Base-by-base conservation (phyloP, 2,113 vertebrate species). In the Columbina picui region DNA sequence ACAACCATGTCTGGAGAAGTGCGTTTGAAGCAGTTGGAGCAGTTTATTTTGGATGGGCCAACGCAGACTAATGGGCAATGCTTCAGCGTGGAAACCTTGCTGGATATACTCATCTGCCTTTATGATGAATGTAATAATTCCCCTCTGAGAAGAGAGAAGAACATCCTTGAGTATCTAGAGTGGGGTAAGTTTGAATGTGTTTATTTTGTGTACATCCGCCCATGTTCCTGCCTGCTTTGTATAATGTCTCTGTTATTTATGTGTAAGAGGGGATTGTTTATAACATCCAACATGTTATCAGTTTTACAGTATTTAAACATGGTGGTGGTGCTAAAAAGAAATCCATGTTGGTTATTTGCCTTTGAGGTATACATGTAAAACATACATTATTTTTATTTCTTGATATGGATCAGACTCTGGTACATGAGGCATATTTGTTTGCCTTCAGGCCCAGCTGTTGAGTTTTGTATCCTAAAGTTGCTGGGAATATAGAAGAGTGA, bases 91-190 rank as follows among this genome's bases (percentile, higher is more conserved):
- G 99, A 99, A 94, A 99, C 99, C 11, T 98, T 99, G 96, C 98
- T 99, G 98, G 99, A 99, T 97, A 98, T 99, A 94, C 98, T 99
- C 95, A 98, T 99, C 80, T 99, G 99, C 86, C 99, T 99, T 73
- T 99, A 99, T 86, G 99, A 99, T 95, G 99, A 99, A 98, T 99
- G 99, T 98, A 99, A 98, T 98, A 99, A 98, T 97, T 99, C 99
- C 55, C 99, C 99, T 18, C 96, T 99, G 94, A 98, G 99, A 85
- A 98, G 99, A 95, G 99, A 99, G 98, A 99, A 99, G 96, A 99
- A 99, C 92, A 98, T 99, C 95, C 91, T 98, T 91, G 99, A 99
- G 96, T 99, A 99, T 97, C 97, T 99, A 83, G 99, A 99, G 50
- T 99, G 99, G 99, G 99, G 99, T 99, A 97, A 99, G 99, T 98